Conservation (phyloP, 2,888 invertebrate species). For the Morinoia aosen region DNA sequence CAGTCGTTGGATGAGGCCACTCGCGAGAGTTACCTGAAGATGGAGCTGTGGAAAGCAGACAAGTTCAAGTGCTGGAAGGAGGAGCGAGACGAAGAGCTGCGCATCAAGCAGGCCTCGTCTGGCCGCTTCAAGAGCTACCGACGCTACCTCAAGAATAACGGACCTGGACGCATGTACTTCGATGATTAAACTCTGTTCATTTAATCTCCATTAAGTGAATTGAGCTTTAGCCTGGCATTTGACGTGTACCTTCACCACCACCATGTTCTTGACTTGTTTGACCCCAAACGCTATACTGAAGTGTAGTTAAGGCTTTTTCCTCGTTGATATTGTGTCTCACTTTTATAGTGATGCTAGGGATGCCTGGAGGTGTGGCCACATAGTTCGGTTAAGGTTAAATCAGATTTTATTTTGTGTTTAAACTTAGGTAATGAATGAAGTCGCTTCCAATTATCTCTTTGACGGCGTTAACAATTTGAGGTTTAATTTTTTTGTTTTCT, state of each 20-base stretch:
- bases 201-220: background rate
- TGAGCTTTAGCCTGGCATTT: background rate
- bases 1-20: conserved; percentile 81
- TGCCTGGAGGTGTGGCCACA: background rate
- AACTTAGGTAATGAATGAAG: background rate
- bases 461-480: background rate
- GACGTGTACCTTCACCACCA: background rate
- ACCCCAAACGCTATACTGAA: background rate
- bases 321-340: background rate
- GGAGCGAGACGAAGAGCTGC: conserved; percentile 86
- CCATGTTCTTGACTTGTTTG: background rate
- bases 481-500: background rate
- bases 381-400: background rate
- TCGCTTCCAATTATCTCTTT: background rate
- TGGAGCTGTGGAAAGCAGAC: conserved; percentile 86
- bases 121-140: conserved; percentile 90
- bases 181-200: conserved; percentile 76
- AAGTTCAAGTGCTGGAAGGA: conserved; percentile 85
- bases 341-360: background rate
- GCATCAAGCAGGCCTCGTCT: conserved; percentile 87
- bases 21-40: conserved; percentile 80
- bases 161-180: conserved; percentile 91
- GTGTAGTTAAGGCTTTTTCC: background rate
- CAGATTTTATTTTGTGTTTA: background rate
- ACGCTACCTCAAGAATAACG: conserved; percentile 91